Percentiles rank a stretch among this genome's conserved stretches.
These are phyloP conservation scores for Synanthedon andrenaeformis DNA, from an alignment of 2,888 invertebrate species.

Conservation along the genomic window DNA sequence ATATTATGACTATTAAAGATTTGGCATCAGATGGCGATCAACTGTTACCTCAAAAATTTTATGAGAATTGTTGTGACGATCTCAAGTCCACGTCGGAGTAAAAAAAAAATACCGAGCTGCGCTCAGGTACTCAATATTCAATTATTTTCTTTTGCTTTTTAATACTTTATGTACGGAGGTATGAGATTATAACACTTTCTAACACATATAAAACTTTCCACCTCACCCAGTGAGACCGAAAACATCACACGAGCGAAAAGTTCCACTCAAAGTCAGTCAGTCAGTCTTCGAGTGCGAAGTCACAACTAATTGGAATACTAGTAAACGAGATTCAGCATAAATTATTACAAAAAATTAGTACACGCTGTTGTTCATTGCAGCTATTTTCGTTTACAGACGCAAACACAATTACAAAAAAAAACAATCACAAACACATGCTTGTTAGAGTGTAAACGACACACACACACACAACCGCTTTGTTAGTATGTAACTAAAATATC, in stretches of 20 bases:
- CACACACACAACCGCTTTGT: slow-evolving; percentile 67
- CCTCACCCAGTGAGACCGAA: slow-evolving; percentile 25
- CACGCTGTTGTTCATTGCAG: slow-evolving; percentile 17
- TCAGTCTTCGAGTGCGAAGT: slow-evolving; percentile 39
- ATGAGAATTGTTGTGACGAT: too few relatives aligned
- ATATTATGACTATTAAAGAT: too few relatives aligned
- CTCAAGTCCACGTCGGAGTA: too few relatives aligned
- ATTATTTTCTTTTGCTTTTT: too few relatives aligned
- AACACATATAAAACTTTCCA: slow-evolving; percentile 14
- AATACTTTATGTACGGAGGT: too few relatives aligned
- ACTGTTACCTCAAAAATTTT: too few relatives aligned
- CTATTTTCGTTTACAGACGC: slow-evolving; percentile 10
- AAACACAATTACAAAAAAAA: slow-evolving; percentile 18
- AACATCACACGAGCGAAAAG: slow-evolving; percentile 21
- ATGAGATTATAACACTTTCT: slow-evolving; percentile 8
- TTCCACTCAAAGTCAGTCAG: slow-evolving; percentile 24
- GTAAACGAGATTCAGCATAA: slow-evolving; percentile 53
- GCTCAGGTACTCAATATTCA: too few relatives aligned
- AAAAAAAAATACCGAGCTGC: too few relatives aligned
- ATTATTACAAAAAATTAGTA: slow-evolving; percentile 48
- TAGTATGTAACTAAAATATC: slow-evolving; percentile 51
- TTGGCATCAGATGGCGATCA: too few relatives aligned
- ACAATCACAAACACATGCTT: slow-evolving; percentile 65
- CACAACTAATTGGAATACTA: slow-evolving; percentile 24
- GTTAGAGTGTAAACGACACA: slow-evolving; percentile 61